Percentiles rank a stretch among this genome's conserved stretches.
phyloP scores from a whole-genome alignment of 2,797 vertebrate genomes.

The Esox masquinongy region DNA sequence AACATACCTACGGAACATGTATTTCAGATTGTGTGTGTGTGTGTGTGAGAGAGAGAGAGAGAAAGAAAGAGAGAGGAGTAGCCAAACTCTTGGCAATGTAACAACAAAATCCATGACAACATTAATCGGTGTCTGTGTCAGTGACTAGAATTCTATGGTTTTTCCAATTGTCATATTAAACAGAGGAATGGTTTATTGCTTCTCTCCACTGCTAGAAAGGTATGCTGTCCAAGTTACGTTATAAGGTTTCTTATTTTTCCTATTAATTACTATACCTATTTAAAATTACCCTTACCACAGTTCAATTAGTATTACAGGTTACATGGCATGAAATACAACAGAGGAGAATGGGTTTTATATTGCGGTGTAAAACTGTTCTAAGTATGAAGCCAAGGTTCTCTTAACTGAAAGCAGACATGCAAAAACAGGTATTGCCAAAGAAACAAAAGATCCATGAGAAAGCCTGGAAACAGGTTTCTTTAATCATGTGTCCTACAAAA shows the following conservation, averaged over 20 bases:
- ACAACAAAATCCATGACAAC: conserved; percentile 17
- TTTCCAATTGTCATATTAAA: neutral
- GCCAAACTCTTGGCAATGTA: neutral
- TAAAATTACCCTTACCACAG: conserved; percentile 12
- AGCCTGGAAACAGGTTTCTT: conserved; percentile 33
- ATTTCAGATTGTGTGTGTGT: too few species aligned
- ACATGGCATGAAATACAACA: conserved; percentile 29
- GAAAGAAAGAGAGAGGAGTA: conserved; percentile 16
- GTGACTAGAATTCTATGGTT: neutral
- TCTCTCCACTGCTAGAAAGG: neutral
- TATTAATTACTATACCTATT: neutral
- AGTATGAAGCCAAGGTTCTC: conserved; percentile 32
- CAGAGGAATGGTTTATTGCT: neutral
- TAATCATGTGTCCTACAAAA: conserved; percentile 5
- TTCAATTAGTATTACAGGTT: conserved; percentile 35
- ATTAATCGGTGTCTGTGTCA: neutral
- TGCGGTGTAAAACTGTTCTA: conserved; percentile 19
- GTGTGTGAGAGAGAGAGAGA: neutral
- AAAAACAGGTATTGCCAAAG: conserved; percentile 48
- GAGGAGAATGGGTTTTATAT: conserved; percentile 7
- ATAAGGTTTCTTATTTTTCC: neutral
- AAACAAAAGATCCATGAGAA: conserved; percentile 52
- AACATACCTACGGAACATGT: conserved; percentile 25
- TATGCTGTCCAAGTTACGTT: neutral
- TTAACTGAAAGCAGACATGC: conserved; percentile 57